Evolutionary conservation across 2,888 invertebrate species (phyloP).

Genomic region (Lasius fuliginosus): DNA sequence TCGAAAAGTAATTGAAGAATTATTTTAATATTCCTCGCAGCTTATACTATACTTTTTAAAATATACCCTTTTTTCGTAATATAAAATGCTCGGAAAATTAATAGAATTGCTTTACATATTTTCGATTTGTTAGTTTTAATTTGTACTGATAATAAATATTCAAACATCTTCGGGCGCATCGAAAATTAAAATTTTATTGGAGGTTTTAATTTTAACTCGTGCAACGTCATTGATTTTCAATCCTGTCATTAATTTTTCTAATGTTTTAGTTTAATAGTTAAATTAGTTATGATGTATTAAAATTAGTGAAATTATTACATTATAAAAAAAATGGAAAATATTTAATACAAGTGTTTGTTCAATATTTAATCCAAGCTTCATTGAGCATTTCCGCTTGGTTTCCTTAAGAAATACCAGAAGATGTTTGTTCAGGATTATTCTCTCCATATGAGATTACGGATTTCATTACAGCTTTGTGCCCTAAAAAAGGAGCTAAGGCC

Average conservation of each 20-base stretch:
- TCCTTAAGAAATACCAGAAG: constrained; percentile 3
- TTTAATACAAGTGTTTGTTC: constrained; percentile 1
- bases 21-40: neutral
- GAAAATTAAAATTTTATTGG: constrained; percentile 12
- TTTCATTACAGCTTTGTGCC: constrained; percentile 90
- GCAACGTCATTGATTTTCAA: neutral
- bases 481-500: constrained; percentile 94
- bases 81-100: neutral
- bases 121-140: neutral
- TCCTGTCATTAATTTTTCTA: neutral
- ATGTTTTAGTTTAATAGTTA: neutral
- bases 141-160: neutral
- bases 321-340: neutral
- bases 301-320: neutral
- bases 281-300: neutral
- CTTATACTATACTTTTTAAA: neutral
- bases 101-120: neutral
- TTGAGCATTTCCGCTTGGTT: neutral
- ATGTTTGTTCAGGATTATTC: constrained; percentile 35
- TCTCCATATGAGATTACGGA: neutral
- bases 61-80: neutral
- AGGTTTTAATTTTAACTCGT: neutral
- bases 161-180: neutral
- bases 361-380: neutral
- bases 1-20: neutral